Conservation (phyloP, 2,888 invertebrate species). For the Drosophila melanosoma region DNA sequence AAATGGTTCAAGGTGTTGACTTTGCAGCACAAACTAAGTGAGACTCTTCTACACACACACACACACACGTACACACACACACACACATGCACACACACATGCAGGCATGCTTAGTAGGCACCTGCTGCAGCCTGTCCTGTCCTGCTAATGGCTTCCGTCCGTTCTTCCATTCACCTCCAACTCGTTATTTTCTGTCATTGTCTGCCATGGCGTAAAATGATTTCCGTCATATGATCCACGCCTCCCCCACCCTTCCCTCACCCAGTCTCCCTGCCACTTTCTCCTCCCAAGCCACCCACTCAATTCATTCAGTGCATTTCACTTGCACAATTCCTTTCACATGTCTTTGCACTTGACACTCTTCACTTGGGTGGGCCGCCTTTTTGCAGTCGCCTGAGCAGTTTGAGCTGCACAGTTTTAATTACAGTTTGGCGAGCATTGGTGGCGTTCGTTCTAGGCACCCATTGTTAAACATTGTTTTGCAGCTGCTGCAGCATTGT, state of each 20-base stretch:
- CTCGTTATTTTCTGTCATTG: slow-evolving; percentile 45
- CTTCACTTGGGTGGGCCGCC: slow-evolving; percentile 61
- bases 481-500: slow-evolving; percentile 23
- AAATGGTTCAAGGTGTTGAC: slow-evolving; percentile 79
- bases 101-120: background rate
- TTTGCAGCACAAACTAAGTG: slow-evolving; percentile 65
- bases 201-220: slow-evolving; percentile 78
- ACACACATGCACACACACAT: background rate
- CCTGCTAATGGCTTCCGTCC: slow-evolving; percentile 67
- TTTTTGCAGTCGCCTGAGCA: slow-evolving; percentile 48
- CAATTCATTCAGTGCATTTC: slow-evolving; percentile 23
- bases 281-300: slow-evolving; percentile 3
- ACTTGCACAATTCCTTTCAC: slow-evolving; percentile 55
- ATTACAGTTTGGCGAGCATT: slow-evolving; percentile 64
- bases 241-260: background rate
- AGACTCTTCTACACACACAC: slow-evolving; percentile 10
- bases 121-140: slow-evolving; percentile 11
- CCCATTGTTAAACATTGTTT: slow-evolving; percentile 40
- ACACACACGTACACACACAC: background rate
- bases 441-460: slow-evolving; percentile 43
- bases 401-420: slow-evolving; percentile 68
- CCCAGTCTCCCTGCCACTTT: background rate
- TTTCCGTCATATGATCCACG: slow-evolving; percentile 60
- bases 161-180: slow-evolving; percentile 22
- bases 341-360: slow-evolving; percentile 73